phyloP scores from a whole-genome alignment of 2,797 vertebrate genomes.

The Mus spretus region DNA sequence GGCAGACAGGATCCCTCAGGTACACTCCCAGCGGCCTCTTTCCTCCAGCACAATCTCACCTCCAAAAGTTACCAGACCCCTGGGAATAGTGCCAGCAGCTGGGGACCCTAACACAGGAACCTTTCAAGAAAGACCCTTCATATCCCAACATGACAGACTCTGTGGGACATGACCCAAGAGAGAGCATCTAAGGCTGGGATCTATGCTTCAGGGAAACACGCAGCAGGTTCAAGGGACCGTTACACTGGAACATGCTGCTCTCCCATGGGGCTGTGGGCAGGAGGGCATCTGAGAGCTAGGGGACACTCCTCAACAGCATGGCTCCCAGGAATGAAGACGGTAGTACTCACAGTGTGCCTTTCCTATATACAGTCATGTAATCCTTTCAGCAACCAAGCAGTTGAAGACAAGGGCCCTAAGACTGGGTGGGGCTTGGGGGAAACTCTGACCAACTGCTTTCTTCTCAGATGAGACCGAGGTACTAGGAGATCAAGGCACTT shows the following conservation, averaged over 20 bases:
- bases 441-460: not conserved
- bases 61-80: not conserved
- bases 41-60: not conserved
- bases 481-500: not conserved
- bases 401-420: not conserved
- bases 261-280: too few species aligned
- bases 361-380: not conserved
- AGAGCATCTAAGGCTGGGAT: not conserved
- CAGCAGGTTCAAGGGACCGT: not conserved
- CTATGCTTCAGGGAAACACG: not conserved
- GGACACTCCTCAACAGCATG: not conserved
- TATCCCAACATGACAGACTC: not conserved
- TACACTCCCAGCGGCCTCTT: not conserved
- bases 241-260: not conserved
- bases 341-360: not conserved
- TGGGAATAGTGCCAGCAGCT: not conserved
- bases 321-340: not conserved
- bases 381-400: not conserved
- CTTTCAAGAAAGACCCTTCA: not conserved
- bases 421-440: too few species aligned
- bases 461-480: not conserved
- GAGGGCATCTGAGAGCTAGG: not conserved
- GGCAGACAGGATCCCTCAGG: not conserved
- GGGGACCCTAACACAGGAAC: not conserved
- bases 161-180: too few species aligned